These are phyloP conservation scores for Globicephala melas DNA, from an alignment of 2,113 vertebrate species.

Conservation along the genomic window DNA sequence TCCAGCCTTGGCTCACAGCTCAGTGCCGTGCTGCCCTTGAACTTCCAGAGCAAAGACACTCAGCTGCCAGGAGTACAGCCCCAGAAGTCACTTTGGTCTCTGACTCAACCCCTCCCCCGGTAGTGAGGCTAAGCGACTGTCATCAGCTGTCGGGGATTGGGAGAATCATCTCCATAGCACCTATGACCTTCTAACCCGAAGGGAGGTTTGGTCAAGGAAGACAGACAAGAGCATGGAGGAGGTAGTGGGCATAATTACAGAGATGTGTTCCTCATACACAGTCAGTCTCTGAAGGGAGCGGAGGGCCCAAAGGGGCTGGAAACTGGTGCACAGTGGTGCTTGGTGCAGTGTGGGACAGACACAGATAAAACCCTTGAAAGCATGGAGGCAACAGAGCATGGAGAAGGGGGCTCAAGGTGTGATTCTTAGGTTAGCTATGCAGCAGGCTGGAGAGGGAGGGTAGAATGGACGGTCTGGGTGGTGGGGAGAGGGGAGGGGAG, in stretches of 20 bases:
- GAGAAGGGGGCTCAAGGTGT: neutral
- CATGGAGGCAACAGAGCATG: neutral
- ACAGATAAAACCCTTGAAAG: neutral
- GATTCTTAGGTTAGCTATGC: neutral
- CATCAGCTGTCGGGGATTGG: neutral
- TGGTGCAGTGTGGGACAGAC: neutral
- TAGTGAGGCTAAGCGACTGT: neutral
- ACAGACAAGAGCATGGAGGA: neutral
- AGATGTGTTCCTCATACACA: neutral
- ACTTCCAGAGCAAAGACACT: neutral
- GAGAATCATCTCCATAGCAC: neutral
- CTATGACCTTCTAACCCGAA: neutral
- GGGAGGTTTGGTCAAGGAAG: neutral
- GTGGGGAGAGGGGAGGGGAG: neutral
- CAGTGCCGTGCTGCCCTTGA: neutral
- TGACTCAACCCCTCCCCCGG: neutral
- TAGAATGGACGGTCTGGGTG: neutral
- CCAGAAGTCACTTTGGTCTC: neutral
- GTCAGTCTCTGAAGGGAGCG: neutral
- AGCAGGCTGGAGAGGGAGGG: neutral
- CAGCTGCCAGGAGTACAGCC: neutral
- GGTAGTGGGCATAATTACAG: neutral
- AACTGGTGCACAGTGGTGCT: neutral
- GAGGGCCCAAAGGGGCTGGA: neutral
- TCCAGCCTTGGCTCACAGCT: neutral